Evolutionary conservation across 2,113 vertebrate genomes (phyloP).

Genomic region (Callionymus lyra): DNA sequence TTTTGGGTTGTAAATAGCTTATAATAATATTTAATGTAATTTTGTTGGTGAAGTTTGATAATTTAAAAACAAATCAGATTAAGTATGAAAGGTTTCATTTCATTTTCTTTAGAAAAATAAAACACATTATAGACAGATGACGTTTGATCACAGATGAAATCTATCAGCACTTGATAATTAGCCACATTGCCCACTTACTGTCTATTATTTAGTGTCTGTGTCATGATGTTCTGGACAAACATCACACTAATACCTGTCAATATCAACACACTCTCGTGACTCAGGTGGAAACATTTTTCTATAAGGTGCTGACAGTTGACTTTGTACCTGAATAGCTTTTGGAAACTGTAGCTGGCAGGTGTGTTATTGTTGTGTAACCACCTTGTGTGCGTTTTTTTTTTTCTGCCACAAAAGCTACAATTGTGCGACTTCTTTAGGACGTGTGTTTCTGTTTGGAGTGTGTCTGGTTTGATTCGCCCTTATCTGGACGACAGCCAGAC

Average conservation of each 20-base stretch:
- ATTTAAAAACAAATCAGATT: too few relatives aligned
- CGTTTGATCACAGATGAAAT: not conserved
- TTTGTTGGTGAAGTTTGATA: too few relatives aligned
- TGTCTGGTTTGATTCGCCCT: not conserved
- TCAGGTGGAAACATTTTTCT: conserved; percentile 15
- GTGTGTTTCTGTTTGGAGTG: too few relatives aligned
- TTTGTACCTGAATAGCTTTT: not conserved
- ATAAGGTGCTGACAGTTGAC: conserved; percentile 2
- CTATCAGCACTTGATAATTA: conserved; percentile 20
- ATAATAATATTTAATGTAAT: too few relatives aligned
- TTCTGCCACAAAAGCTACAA: not conserved
- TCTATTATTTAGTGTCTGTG: conserved; percentile 3
- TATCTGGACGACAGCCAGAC: conserved; percentile 31
- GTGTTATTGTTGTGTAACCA: not conserved
- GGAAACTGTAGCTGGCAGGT: not conserved
- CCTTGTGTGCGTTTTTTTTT: conserved; percentile 1
- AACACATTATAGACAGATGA: too few relatives aligned
- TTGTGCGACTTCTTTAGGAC: too few relatives aligned
- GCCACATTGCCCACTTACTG: not conserved
- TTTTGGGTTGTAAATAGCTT: too few relatives aligned
- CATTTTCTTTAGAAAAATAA: too few relatives aligned
- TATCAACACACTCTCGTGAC: not conserved
- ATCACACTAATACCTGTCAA: not conserved
- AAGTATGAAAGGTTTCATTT: too few relatives aligned
- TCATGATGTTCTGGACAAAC: conserved; percentile 3